Base-by-base conservation (phyloP, 2,113 vertebrate species). In the Hiodon tergisus region DNA sequence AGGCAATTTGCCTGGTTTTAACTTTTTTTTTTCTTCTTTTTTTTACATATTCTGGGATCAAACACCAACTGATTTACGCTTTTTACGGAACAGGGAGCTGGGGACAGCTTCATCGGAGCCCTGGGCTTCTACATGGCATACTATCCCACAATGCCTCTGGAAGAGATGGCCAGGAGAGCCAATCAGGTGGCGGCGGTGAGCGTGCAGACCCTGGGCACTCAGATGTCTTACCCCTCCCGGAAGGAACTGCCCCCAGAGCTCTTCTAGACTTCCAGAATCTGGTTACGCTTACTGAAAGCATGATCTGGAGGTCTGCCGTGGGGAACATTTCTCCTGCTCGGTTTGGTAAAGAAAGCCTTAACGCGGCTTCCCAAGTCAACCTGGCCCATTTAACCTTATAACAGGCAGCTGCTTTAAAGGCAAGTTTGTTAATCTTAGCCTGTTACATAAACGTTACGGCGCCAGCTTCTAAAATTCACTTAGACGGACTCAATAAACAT, bases 31-130 rank as follows among this genome's bases (percentile, higher is more conserved):
- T 1, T 1, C 31, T 31, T 31, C 31, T 31, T 31, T 31, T 31
- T 31, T 31, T 31, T 31, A 31, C 31, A 31, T 31, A 31, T 31
- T 31, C 31, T 31, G 31, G 31, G 31, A 31, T 31, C 31, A 31
- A 31, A 31, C 31, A 31, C 31, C 31, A 31, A 31, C 31, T 31
- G 31, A 31, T 31, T 31, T 31, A 31, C 31, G 31, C 31, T 31
- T 81, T 17, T 89, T 85, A 82, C 17, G 67, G 81, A 84, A 84
- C 85, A 99, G 97, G 97, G 97, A 1, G 97, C 96, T 71, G 97
- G 97, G 54, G 97, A 99, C 89, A 95, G 97, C 84, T 99, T 99
- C 82, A 91, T 98, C 66, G 96, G 96, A 67, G 93, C 97, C 0
- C 71, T 99, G 85, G 95, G 95, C 3, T 99, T 96, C 88, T 98